Base-by-base conservation (phyloP, 2,888 invertebrate species). In the Sarcophaga caerulescens region DNA sequence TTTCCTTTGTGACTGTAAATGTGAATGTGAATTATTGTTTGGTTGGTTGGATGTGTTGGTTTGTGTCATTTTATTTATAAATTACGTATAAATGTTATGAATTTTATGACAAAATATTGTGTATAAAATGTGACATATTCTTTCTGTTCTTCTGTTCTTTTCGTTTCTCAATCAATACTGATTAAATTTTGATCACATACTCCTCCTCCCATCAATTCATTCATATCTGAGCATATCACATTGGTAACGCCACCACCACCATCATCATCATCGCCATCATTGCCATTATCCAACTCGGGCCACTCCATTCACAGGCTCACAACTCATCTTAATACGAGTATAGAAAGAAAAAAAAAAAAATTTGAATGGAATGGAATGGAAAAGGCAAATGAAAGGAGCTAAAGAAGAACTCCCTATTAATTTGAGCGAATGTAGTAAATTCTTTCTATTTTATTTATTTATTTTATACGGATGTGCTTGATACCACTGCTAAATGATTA, bases 111-210 rank as follows among this genome's bases (percentile, higher is more conserved):
- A 62, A 74, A 66, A 52, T 66, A 19, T 35, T 11, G 10, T 11
- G 5, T 60, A 19, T 44, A 47, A 47, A 62, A 35, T 35, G 35
- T 62, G 52, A 66, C 66, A 77, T 71, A n/a, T 73, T 45, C 45
- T 14, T 47, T 47, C 47, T 47, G 25, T 25, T 25, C n/a, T n/a
- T 25, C 35, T 35, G 8, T 35, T 25, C 25, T 25, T 25, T 25
- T 0, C 25, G 4, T 47, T 47, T 68, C 12, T 52, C 44, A 52
- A 73, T 77, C 47, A 74, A 81, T 78, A 66, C 11, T 80, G 47
- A 79, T 79, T 75, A 75, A 71, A 85, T 85, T 82, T 82, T 79
- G 80, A 80, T 80, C 83, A 83, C 85, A 85, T 85, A 66, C 75
- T 65, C 68, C 52, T 65, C 68, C 52, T 12, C 0, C 12, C 60